Percentiles rank a stretch among this genome's conserved stretches.
These are phyloP conservation scores for Lutra lutra DNA, from an alignment of 2,797 vertebrate species.

Conservation along the genomic window DNA sequence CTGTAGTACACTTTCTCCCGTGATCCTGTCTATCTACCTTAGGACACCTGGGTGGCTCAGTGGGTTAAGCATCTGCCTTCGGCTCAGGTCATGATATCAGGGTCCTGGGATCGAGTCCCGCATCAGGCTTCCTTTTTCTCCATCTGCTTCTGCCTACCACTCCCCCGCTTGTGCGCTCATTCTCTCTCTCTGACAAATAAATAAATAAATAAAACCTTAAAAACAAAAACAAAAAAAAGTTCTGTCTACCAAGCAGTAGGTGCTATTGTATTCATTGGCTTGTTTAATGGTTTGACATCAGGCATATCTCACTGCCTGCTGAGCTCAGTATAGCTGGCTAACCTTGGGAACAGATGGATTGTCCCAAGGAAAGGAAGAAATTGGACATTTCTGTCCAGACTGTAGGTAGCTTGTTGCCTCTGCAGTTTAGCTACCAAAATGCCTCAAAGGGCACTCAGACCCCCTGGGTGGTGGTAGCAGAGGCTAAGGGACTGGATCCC, in stretches of 20 bases:
- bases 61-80: background rate
- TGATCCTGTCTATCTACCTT: background rate
- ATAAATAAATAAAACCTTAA: background rate
- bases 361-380: background rate
- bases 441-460: background rate
- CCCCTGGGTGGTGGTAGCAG: background rate
- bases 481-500: background rate
- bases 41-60: background rate
- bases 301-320: background rate
- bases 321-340: background rate
- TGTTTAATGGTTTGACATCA: background rate
- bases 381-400: background rate
- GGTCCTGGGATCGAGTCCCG: background rate
- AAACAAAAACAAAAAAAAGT: background rate
- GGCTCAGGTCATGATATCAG: background rate
- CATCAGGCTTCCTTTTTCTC: background rate
- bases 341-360: background rate
- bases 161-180: background rate
- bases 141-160: background rate
- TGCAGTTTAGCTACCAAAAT: background rate
- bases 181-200: background rate
- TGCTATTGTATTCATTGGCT: background rate
- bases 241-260: background rate
- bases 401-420: no score
- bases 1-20: background rate